phyloP scores from a whole-genome alignment of 2,797 vertebrate species.

The Fistularia commersonii region DNA sequence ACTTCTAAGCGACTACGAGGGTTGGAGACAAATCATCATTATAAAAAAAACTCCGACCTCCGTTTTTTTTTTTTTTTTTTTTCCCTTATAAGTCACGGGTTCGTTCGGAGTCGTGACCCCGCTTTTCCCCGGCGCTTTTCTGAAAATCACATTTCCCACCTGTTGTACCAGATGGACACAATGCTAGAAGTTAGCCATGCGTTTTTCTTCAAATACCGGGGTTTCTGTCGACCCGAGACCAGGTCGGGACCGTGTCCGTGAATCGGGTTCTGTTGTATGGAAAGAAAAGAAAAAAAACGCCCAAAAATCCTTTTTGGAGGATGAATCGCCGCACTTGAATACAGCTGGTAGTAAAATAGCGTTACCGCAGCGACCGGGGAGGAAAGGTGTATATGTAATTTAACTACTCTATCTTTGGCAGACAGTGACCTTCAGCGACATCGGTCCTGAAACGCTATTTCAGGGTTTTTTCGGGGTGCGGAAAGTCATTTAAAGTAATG shows the following conservation, averaged over 20 bases:
- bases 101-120: neutral
- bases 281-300: slow-evolving; percentile 49
- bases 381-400: slow-evolving; percentile 61
- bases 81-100: slow-evolving; percentile 8
- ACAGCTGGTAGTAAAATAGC: slow-evolving; percentile 45
- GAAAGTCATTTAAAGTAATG: slow-evolving; percentile 60
- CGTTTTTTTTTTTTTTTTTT: slow-evolving; percentile 18
- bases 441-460: slow-evolving; percentile 57
- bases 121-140: no score
- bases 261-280: slow-evolving; percentile 32
- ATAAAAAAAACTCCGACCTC: no score
- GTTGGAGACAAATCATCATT: no score
- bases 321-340: slow-evolving; percentile 51
- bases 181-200: slow-evolving; percentile 37
- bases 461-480: slow-evolving; percentile 43
- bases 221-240: slow-evolving; percentile 6
- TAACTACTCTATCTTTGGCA: slow-evolving; percentile 62
- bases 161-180: slow-evolving; percentile 31
- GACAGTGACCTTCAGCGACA: slow-evolving; percentile 58
- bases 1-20: no score
- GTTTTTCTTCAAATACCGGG: slow-evolving; percentile 37
- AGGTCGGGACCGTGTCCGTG: slow-evolving; percentile 47
- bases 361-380: slow-evolving; percentile 36
- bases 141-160: slow-evolving; percentile 40
- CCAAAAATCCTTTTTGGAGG: slow-evolving; percentile 11